Evolutionary conservation across 2,113 vertebrate species (phyloP).

Genomic region (Zapus hudsonius): DNA sequence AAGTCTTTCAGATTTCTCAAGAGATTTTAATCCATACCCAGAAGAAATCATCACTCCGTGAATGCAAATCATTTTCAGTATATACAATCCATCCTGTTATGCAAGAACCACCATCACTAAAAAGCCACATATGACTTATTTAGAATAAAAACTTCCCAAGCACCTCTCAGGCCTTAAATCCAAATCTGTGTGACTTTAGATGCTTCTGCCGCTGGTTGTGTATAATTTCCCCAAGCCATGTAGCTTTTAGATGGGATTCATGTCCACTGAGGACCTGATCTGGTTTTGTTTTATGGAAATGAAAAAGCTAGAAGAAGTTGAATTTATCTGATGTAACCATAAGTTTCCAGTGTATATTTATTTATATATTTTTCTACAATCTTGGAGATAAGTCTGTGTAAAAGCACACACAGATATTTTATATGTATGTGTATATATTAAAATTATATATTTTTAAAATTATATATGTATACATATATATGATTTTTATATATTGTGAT

Average conservation of each 20-base stretch:
- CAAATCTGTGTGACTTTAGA: not conserved
- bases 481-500: too few relatives aligned
- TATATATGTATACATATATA: too few relatives aligned
- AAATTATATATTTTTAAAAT: too few relatives aligned
- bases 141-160: not conserved
- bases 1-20: not conserved
- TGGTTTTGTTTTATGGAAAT: not conserved
- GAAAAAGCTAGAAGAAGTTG: not conserved
- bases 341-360: not conserved
- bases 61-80: not conserved
- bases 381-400: not conserved
- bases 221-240: not conserved
- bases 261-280: not conserved
- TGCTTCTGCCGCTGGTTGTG: not conserved
- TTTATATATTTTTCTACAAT: not conserved
- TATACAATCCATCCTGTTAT: not conserved
- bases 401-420: not conserved
- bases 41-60: not conserved
- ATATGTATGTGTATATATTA: too few relatives aligned
- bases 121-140: not conserved
- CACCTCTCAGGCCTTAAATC: not conserved
- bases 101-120: not conserved
- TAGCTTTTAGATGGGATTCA: not conserved
- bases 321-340: not conserved
- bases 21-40: constrained; percentile 6